phyloP scores from a whole-genome alignment of 2,888 invertebrate species.

The Pachymerium ferrugineum region DNA sequence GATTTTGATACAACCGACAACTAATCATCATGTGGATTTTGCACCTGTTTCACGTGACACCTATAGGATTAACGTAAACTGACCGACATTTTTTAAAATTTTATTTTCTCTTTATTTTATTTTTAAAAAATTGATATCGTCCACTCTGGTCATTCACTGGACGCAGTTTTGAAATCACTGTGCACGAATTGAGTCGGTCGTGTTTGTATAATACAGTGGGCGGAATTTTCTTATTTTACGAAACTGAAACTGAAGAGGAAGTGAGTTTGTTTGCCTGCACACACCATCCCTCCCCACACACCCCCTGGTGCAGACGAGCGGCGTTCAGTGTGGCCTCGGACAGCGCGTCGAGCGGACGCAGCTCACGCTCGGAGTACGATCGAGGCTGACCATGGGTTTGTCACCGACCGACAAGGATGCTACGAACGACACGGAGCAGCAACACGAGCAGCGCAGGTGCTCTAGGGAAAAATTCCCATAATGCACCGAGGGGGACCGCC shows the following conservation, averaged over 20 bases:
- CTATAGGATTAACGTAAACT: conserved; percentile 3
- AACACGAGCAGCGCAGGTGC: conserved; percentile 36
- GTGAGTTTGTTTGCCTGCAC: conserved; percentile 9
- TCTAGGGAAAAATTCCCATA: conserved; percentile 36
- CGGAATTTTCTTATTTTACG: neutral
- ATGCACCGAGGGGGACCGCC: conserved; percentile 36
- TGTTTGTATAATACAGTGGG: neutral
- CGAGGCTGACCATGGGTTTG: conserved; percentile 29
- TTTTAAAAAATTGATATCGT: neutral
- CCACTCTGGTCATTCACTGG: neutral
- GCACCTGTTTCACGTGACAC: neutral
- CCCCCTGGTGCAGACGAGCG: conserved; percentile 15
- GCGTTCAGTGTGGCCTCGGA: conserved; percentile 16
- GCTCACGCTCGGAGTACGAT: conserved; percentile 16
- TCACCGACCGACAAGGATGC: conserved; percentile 26
- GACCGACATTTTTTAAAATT: no score
- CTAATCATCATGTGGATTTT: conserved; percentile 10
- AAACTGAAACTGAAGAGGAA: conserved; percentile 27
- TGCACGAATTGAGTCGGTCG: no score
- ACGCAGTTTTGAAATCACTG: neutral
- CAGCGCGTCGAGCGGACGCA: conserved; percentile 15
- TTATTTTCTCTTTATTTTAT: no score
- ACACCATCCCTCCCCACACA: neutral
- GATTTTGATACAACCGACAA: neutral
- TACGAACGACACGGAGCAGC: conserved; percentile 31